A percentile compares a stretch with the other conserved stretches of the same genome.
Evolutionary conservation across 2,113 vertebrate species (phyloP).

Genomic region (Hiodon alosoides): DNA sequence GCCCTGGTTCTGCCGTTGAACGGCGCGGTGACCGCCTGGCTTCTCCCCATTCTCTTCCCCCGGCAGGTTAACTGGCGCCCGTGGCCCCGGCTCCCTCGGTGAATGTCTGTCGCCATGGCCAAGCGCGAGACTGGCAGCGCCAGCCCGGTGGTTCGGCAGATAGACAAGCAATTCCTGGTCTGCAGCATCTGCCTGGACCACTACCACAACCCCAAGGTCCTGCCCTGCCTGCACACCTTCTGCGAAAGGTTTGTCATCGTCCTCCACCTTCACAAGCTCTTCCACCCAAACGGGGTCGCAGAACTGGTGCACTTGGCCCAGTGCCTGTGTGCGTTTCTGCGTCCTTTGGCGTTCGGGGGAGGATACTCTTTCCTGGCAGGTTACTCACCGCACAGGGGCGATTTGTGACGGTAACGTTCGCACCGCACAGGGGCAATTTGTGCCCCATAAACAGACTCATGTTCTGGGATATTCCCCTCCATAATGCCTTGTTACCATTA

Average conservation of each 20-base stretch:
- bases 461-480: too few relatives aligned
- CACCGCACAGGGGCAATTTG: too few relatives aligned
- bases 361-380: too few relatives aligned
- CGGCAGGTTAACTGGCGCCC: conserved; percentile 49
- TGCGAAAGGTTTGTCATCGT: conserved; percentile 81
- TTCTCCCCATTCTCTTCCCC: conserved; percentile 25
- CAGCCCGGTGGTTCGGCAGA: conserved; percentile 87
- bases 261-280: conserved; percentile 47
- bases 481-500: too few relatives aligned
- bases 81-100: conserved; percentile 37
- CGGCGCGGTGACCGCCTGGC: not conserved
- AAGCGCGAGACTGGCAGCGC: conserved; percentile 70
- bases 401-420: too few relatives aligned
- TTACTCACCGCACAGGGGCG: too few relatives aligned
- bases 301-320: not conserved
- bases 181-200: conserved; percentile 94
- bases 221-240: conserved; percentile 92
- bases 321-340: not conserved
- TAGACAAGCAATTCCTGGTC: conserved; percentile 93
- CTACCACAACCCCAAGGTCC: conserved; percentile 77
- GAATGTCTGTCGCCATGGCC: conserved; percentile 70
- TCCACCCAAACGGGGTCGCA: not conserved
- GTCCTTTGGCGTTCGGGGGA: too few relatives aligned
- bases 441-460: too few relatives aligned
- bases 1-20: too few relatives aligned